Base-by-base conservation (phyloP, 2,113 vertebrate genomes). In the Beaufortia kweichowensis region DNA sequence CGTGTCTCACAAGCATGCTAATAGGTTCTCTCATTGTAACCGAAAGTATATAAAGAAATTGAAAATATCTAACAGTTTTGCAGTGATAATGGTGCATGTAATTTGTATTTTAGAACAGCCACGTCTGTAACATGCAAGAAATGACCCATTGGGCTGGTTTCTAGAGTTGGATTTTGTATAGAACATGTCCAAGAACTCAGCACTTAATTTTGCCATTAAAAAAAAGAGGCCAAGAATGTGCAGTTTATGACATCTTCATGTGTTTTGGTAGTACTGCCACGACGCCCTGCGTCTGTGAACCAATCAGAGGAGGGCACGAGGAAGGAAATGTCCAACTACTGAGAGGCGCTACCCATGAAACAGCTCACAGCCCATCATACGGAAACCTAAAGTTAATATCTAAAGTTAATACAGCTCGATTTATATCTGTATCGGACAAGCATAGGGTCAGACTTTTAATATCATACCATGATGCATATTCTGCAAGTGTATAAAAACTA, bases 81-180 rank as follows among this genome's bases (percentile, higher is more conserved):
- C 61, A 72, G 56, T 57, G 64, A 55, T 46, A 57, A 24, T 50
- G 62, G 23, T 61, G 33, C 57, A 33, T 8, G 56, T 53, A 63
- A 71, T 55, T 43, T 50, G 48, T 64, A 75, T 78, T 63, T 62
- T n/a, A 17, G 35, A 23, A 73, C 39, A 28, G 59, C 33, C 23
- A 71, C 26, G 56, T 56, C 68, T 73, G 69, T 61, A 76, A 67
- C 81, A 82, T 82, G 77, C 77, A 64, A 66, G 50, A 60, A 48
- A 57, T 23, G 64, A 56, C 33, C 67, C 28, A 74, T 48, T 48
- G 35, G 56, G 23, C 70, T 72, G 24, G 31, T 59, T 59, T 61
- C 3, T 19, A 72, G 31, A 69, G 17, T 15, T 11, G 23, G 24
- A 26, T 19, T 6, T 6, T 19, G 17, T 19, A 19, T 28, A 46